Evolutionary conservation across 2,888 invertebrate genomes (phyloP).

Genomic region (Brenthis ino): DNA sequence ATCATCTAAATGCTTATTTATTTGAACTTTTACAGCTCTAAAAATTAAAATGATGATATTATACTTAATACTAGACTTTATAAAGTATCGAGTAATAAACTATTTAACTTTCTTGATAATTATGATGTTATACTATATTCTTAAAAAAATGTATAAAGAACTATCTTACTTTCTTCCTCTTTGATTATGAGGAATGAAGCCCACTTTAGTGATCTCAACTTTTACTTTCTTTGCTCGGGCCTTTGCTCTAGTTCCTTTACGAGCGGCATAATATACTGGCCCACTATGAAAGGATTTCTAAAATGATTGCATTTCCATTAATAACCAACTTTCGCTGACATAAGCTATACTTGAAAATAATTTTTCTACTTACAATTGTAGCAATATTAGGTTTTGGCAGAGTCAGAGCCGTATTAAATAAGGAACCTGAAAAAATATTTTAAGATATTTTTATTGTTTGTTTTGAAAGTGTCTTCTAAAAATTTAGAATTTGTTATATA

Average conservation of each 20-base stretch:
- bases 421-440: constrained; percentile 59
- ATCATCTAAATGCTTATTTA: constrained; percentile 83
- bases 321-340: not conserved
- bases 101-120: not conserved
- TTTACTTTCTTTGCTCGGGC: constrained; percentile 89
- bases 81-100: no score
- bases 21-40: constrained; percentile 60
- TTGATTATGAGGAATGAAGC: constrained; percentile 87
- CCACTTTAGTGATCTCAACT: constrained; percentile 88
- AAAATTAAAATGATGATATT: constrained; percentile 34
- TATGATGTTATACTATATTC: not conserved
- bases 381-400: constrained; percentile 56
- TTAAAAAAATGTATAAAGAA: not conserved
- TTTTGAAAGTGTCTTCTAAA: not conserved
- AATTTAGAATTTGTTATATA: not conserved
- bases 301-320: constrained; percentile 40
- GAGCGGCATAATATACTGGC: constrained; percentile 86
- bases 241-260: constrained; percentile 91
- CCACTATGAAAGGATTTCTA: constrained; percentile 81
- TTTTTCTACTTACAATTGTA: constrained; percentile 56
- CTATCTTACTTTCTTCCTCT: constrained; percentile 72
- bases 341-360: constrained; percentile 6
- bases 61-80: not conserved
- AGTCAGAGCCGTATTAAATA: constrained; percentile 56
- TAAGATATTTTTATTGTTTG: constrained; percentile 10